Base-by-base conservation (phyloP, 2,113 vertebrate species). In the Apodemus sylvaticus region DNA sequence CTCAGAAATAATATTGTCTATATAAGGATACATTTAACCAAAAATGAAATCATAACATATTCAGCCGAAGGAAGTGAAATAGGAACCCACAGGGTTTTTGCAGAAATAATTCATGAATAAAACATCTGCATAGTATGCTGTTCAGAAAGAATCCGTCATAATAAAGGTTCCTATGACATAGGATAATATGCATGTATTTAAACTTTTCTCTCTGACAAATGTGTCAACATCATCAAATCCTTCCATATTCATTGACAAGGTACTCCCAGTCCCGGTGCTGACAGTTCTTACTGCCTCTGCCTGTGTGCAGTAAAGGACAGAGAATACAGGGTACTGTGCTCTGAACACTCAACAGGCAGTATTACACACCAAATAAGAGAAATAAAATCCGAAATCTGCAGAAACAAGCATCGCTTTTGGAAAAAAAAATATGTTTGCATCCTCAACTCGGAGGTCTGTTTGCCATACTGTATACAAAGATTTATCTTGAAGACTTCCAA, bases 41-140 rank as follows among this genome's bases (percentile, higher is more conserved):
- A 74, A 97, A 97, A 73, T 74, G 89, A 98, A 98, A 97, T 96
- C 93, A 96, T 90, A 96, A 94, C 95, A 94, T 96, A 98, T 97
- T 98, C 96, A 94, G 83, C 95, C 94, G 97, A 97, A 79, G 70
- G 97, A 97, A 97, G 98, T 98, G 94, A 98, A 98, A 98, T 96
- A 98, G 98, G 98, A 98, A 97, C 98, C 93, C 96, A 97, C 95
- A 88, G 95, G 97, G 91, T 97, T 98, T 97, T 94, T 34, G 70
- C 89, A 97, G 95, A 98, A 97, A 97, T 93, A 97, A 91, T 94
- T 97, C 95, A 98, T 98, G 96, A 98, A 98, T 98, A 98, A 98
- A 98, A 98, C 76, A 98, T 97, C 91, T 11, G 36, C 93, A 95
- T 36, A 73, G 90, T 96, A 96, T 96, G 96, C 86, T 97, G 77